A percentile compares a stretch with the other conserved stretches of the same genome.
These are phyloP conservation scores for Shinisaurus crocodilurus DNA, from an alignment of 2,113 vertebrate species.

Conservation along the genomic window DNA sequence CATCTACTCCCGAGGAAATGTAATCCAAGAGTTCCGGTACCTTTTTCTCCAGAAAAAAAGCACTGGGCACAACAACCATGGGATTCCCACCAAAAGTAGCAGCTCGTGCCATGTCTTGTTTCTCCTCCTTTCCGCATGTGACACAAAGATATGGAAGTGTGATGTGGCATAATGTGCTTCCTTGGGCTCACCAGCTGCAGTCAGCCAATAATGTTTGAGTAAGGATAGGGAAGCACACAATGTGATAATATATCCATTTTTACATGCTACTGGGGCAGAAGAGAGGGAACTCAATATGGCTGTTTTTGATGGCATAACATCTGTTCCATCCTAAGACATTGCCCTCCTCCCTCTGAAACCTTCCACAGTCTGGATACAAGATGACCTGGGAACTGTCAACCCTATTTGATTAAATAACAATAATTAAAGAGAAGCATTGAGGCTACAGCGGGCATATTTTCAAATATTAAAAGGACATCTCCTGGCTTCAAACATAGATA, in stretches of 20 bases:
- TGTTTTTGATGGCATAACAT: background rate
- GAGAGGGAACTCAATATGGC: too few species aligned
- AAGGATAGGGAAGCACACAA: background rate
- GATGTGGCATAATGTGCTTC: background rate
- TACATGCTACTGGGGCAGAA: background rate
- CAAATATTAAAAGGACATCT: conserved; percentile 5
- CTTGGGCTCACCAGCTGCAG: background rate
- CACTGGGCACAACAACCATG: background rate
- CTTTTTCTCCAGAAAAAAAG: too few species aligned
- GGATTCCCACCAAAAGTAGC: background rate
- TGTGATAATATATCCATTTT: background rate
- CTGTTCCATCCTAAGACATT: background rate
- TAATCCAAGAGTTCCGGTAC: too few species aligned
- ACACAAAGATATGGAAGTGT: background rate
- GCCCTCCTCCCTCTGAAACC: background rate
- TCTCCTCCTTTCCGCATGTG: background rate
- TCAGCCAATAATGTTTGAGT: background rate
- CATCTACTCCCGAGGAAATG: too few species aligned
- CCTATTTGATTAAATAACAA: background rate
- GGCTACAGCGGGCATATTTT: background rate
- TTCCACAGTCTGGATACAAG: background rate
- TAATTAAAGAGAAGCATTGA: background rate
- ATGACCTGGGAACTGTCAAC: background rate
- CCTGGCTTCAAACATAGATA: background rate
- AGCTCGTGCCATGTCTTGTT: background rate